These are phyloP conservation scores for Heteromurus nitidus DNA, from an alignment of 2,888 invertebrate genomes.

Conservation along the genomic window DNA sequence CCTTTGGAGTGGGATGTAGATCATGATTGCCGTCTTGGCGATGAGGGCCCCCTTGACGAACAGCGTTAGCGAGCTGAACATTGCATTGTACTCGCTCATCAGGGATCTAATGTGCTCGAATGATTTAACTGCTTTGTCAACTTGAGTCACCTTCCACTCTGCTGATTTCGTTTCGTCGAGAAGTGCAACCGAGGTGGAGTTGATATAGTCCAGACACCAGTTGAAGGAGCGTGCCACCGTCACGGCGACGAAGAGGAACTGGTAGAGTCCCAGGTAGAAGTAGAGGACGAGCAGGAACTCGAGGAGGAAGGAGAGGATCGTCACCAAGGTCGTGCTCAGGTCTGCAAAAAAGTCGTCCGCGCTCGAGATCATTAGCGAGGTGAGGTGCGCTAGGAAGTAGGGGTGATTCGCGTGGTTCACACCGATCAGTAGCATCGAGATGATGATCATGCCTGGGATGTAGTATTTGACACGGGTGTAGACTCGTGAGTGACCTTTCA, in stretches of 20 bases:
- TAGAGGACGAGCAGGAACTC: constrained; percentile 4
- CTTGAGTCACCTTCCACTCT: background rate
- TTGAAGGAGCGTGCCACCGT: background rate
- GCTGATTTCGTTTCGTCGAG: background rate
- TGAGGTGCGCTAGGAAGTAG: constrained; percentile 19
- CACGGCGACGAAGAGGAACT: constrained; percentile 1
- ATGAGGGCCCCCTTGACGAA: background rate
- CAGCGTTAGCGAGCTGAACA: constrained; percentile 6
- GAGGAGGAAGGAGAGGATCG: background rate
- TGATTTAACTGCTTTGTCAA: background rate
- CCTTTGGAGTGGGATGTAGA: constrained; percentile 4
- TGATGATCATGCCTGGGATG: background rate
- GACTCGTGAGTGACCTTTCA: background rate
- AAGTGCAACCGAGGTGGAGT: background rate
- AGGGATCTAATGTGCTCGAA: constrained; percentile 4
- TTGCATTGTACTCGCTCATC: constrained; percentile 9
- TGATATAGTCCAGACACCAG: too few relatives aligned
- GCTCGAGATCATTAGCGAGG: background rate
- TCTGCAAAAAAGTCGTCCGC: background rate
- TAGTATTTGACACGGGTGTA: background rate
- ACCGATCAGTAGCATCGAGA: constrained; percentile 10
- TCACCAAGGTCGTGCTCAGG: background rate
- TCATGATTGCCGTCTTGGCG: background rate
- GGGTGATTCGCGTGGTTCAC: constrained; percentile 35
- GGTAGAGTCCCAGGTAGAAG: constrained; percentile 4